Base-by-base conservation (phyloP, 2,797 vertebrate species). In the Garrulus glandarius region DNA sequence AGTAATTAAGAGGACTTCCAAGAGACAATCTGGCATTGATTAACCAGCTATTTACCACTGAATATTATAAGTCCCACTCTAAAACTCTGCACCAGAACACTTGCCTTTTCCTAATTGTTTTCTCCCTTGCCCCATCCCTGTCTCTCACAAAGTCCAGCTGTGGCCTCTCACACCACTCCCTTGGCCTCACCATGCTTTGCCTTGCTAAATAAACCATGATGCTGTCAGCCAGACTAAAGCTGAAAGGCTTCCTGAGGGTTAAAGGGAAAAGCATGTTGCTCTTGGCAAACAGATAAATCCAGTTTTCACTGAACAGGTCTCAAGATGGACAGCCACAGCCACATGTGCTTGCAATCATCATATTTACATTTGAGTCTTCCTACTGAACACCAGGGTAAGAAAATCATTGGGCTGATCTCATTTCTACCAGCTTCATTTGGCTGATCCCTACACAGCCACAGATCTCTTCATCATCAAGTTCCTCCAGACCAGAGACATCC, bases 1-100 rank as follows among this genome's bases (percentile, higher is more conserved):
- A 96, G 74, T 71, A 95, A 92, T 97, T 95, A 95, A 76, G n/a
- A 88, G 7, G 20, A 89, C 52, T 7, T 93, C 75, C 87, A 94
- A 77, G 47, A 84, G 77, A 77, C 17, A 2, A 90, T 90, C 93
- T 93, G 92, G 77, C 67, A 90, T 89, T 89, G 86, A 80, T 95
- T 95, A 94, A 91, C 82, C 5, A 6, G 30, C 77, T 81, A 47
- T 88, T 95, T 95, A 95, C 85, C 88, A 50, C 47, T 37, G 52
- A 92, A 91, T 41, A 56, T 52, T 72, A 30, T 27, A 84, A 65
- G 79, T 52, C 44, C 63, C 63, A 74, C 36, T 89, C 77, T 89
- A 65, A 84, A 95, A 77, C 44, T 74, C 65, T 26, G 36, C 64
- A 84, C 26, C 71, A 81, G 74, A 81, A 74, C 32, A 68, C 71